phyloP scores from a whole-genome alignment of 2,888 invertebrate genomes.

The Acronicta aceris region DNA sequence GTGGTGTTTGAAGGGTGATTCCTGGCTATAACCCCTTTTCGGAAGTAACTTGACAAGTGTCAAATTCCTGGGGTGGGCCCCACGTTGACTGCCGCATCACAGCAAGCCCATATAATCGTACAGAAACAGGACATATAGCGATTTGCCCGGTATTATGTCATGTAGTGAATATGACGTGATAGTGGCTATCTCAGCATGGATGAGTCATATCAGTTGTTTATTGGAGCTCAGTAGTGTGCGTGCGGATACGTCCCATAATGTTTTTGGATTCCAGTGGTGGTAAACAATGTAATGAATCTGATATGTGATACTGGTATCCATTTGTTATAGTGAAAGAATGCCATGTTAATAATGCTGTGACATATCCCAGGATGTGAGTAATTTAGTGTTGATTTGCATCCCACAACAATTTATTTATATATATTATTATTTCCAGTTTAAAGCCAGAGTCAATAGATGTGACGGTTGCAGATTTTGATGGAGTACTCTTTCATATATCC shows the following conservation, averaged over 20 bases:
- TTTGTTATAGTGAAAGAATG: constrained; percentile 43
- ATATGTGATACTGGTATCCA: constrained; percentile 56
- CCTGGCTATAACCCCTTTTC: constrained; percentile 80
- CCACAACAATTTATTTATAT: constrained; percentile 36
- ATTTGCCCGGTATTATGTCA: constrained; percentile 65
- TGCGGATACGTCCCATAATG: constrained; percentile 83
- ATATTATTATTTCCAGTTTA: constrained; percentile 90
- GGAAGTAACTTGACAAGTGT: constrained; percentile 84
- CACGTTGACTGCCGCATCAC: constrained; percentile 80
- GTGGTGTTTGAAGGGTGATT: constrained; percentile 63
- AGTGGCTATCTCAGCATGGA: constrained; percentile 80
- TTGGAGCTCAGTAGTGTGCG: constrained; percentile 73
- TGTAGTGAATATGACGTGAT: constrained; percentile 74
- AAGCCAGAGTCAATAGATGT: constrained; percentile 99
- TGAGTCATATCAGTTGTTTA: constrained; percentile 84
- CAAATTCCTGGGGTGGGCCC: constrained; percentile 85
- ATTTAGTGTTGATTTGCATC: constrained; percentile 51
- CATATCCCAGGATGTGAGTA: constrained; percentile 65
- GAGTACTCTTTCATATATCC: constrained; percentile 99
- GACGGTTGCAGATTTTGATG: constrained; percentile 99
- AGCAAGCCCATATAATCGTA: constrained; percentile 53
- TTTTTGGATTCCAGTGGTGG: constrained; percentile 78
- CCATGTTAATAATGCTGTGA: constrained; percentile 41
- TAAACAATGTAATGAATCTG: constrained; percentile 74
- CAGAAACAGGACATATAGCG: constrained; percentile 50